These are phyloP conservation scores for Sminthurinus aureus DNA, from an alignment of 2,888 invertebrate species.

Conservation along the genomic window DNA sequence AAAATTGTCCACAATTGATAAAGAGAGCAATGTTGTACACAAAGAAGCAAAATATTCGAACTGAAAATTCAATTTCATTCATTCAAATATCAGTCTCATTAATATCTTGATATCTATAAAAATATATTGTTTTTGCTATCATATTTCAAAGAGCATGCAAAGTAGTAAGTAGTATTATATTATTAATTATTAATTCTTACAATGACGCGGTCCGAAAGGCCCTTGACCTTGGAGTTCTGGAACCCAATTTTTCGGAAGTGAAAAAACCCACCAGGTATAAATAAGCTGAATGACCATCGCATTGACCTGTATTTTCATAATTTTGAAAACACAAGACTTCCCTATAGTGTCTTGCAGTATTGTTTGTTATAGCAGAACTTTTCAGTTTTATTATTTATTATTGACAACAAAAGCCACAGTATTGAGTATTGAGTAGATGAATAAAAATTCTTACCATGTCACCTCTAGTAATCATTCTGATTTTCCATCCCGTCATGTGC, in stretches of 20 bases:
- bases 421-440: too few species aligned
- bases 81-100: not conserved
- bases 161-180: not conserved
- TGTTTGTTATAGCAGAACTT: not conserved
- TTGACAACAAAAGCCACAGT: too few species aligned
- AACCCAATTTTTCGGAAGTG: conserved; percentile 35
- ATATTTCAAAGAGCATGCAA: too few species aligned
- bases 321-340: not conserved
- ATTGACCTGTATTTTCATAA: conserved; percentile 6
- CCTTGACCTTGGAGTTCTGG: conserved; percentile 28
- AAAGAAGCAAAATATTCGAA: conserved; percentile 39
- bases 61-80: conserved; percentile 11
- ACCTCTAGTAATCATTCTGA: conserved; percentile 31
- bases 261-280: conserved; percentile 35
- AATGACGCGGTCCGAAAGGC: conserved; percentile 28
- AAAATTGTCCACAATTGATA: conserved; percentile 38
- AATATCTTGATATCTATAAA: not conserved
- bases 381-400: too few species aligned
- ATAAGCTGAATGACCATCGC: conserved; percentile 16
- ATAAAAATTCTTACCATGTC: conserved; percentile 18
- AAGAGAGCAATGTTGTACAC: conserved; percentile 36
- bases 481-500: conserved; percentile 26
- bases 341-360: not conserved
- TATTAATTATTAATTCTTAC: conserved; percentile 6
- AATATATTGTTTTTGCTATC: too few species aligned